phyloP scores from a whole-genome alignment of 2,113 vertebrate genomes.

The Tiliqua scincoides region DNA sequence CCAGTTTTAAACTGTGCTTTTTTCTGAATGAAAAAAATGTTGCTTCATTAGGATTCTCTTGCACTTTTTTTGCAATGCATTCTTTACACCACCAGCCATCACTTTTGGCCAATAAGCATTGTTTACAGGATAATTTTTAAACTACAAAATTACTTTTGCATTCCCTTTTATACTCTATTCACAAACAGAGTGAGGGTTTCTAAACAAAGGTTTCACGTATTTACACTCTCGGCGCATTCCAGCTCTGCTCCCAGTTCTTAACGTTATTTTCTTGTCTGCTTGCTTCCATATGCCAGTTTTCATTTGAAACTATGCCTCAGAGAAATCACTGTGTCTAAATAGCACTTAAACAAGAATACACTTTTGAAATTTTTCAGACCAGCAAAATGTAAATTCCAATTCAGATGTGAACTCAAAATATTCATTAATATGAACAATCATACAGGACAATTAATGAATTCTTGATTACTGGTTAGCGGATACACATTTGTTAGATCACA shows the following conservation, averaged over 20 bases:
- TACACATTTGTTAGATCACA: constrained; percentile 25
- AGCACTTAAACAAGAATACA: constrained; percentile 8
- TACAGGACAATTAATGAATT: constrained; percentile 30
- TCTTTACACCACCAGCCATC: not conserved
- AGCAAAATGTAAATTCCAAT: constrained; percentile 24
- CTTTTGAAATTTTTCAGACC: constrained; percentile 12
- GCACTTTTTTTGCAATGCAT: not conserved
- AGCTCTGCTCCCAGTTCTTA: not conserved
- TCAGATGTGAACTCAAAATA: constrained; percentile 8
- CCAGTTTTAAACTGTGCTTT: not conserved
- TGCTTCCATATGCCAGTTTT: not conserved
- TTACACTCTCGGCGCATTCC: constrained; percentile 12
- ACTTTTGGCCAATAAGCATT: not conserved
- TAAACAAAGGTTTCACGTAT: constrained; percentile 22
- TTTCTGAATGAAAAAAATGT: not conserved
- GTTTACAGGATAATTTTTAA: constrained; percentile 5
- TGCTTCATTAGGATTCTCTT: not conserved
- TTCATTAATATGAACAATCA: constrained; percentile 27
- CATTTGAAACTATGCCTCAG: not conserved
- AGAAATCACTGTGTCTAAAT: constrained; percentile 8
- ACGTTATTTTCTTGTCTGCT: not conserved
- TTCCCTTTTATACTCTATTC: not conserved
- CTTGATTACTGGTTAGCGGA: constrained; percentile 14
- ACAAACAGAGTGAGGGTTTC: constrained; percentile 24
- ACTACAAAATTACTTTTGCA: not conserved